Conservation (phyloP, 1,140 invertebrate genomes). For the Pachypsylla venusta region DNA sequence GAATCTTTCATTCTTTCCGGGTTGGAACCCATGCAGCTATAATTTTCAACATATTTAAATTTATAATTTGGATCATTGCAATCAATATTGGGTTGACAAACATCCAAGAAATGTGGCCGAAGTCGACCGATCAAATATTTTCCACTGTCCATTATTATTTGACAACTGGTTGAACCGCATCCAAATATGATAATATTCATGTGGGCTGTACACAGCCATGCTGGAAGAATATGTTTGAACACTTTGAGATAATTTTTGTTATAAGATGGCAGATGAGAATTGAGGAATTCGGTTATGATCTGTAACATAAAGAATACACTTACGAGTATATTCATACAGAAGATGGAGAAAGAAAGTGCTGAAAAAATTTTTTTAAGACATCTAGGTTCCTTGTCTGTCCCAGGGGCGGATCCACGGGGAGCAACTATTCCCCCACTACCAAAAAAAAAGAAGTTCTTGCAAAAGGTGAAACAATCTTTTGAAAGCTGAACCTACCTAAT, state of each 20-base stretch:
- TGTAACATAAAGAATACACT: no score
- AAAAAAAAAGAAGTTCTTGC: no score
- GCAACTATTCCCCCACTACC: no score
- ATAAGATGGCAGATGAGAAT: background rate
- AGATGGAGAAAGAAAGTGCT: no score
- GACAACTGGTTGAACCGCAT: slow-evolving; percentile 68
- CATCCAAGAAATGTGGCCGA: slow-evolving; percentile 76
- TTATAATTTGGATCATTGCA: slow-evolving; percentile 15
- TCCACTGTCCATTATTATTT: slow-evolving; percentile 71
- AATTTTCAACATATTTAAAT: slow-evolving; percentile 20
- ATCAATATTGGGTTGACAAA: slow-evolving; percentile 45
- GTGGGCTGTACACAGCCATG: slow-evolving; percentile 56
- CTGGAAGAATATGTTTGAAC: slow-evolving; percentile 35
- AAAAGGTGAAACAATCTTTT: no score
- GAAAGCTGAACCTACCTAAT: no score
- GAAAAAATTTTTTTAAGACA: no score
- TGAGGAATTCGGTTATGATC: background rate
- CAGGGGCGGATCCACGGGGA: no score
- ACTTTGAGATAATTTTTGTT: background rate
- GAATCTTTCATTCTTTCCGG: slow-evolving; percentile 39
- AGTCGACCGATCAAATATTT: slow-evolving; percentile 85
- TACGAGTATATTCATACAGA: no score
- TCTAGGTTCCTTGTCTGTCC: no score
- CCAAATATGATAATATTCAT: slow-evolving; percentile 57
- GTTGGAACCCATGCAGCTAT: background rate